Evolutionary conservation across 2,797 vertebrate genomes (phyloP).

Genomic region (Mionectes olivaceus): DNA sequence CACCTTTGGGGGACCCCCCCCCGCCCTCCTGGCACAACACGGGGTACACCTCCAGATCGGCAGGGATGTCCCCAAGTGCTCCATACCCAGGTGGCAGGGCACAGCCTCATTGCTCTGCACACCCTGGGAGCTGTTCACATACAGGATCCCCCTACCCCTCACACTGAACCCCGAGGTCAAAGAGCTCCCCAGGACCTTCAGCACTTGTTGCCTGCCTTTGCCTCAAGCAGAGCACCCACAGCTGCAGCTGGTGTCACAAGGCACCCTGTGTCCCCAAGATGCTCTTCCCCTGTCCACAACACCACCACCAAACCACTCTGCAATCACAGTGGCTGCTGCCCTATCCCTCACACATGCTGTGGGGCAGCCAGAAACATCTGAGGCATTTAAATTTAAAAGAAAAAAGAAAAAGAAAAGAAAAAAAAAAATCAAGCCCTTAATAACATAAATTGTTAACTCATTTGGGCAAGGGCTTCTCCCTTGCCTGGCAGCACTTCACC

Average conservation of each 20-base stretch:
- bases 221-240: not conserved
- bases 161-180: fast-evolving
- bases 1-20: not conserved
- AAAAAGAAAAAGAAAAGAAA: too few species aligned
- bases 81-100: not conserved
- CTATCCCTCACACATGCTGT: not conserved
- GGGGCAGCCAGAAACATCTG: not conserved
- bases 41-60: not conserved
- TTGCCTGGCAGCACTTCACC: not conserved
- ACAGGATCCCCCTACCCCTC: fast-evolving
- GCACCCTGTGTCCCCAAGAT: fast-evolving
- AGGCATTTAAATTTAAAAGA: too few species aligned
- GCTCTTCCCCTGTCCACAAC: fast-evolving
- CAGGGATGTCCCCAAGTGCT: not conserved
- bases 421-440: not conserved
- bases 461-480: not conserved
- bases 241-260: not conserved
- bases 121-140: fast-evolving
- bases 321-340: not conserved
- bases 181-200: not conserved
- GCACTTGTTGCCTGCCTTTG: not conserved
- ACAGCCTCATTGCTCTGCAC: not conserved
- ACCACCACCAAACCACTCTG: not conserved
- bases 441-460: not conserved
- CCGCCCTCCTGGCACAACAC: not conserved